These are phyloP conservation scores for Ameiurus melas DNA, from an alignment of 2,113 vertebrate species.

Conservation along the genomic window DNA sequence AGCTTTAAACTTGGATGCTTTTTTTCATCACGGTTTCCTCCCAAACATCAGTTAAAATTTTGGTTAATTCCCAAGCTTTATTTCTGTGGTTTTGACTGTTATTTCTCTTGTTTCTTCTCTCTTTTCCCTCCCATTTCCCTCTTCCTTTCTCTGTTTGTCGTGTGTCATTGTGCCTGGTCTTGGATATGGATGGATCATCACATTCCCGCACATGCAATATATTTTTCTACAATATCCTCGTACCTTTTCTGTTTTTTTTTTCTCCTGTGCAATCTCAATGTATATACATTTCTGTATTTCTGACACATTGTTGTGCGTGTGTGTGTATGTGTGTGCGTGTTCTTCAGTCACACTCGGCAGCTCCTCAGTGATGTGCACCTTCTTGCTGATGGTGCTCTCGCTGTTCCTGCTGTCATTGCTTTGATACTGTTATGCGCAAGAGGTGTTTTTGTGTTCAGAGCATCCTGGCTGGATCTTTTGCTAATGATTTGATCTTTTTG, in stretches of 20 bases:
- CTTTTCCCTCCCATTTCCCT: conserved; percentile 64
- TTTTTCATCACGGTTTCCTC: conserved; percentile 49
- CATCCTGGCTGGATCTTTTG: conserved; percentile 51
- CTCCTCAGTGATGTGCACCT: conserved; percentile 82
- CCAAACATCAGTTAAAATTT: conserved; percentile 67
- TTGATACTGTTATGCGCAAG: conserved; percentile 73
- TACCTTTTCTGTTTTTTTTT: conserved; percentile 58
- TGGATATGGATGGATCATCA: conserved; percentile 82
- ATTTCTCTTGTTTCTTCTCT: conserved; percentile 79
- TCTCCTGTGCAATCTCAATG: conserved; percentile 19
- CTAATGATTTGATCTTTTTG: conserved; percentile 36
- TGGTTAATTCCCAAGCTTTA: conserved; percentile 74
- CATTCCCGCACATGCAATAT: conserved; percentile 59
- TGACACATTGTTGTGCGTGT: conserved; percentile 58
- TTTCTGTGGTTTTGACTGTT: conserved; percentile 83
- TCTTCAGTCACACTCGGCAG: conserved; percentile 85
- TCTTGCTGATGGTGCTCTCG: conserved; percentile 86
- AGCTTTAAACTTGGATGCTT: conserved; percentile 36
- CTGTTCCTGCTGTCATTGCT: conserved; percentile 83
- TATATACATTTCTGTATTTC: conserved; percentile 58
- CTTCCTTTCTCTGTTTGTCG: conserved; percentile 54
- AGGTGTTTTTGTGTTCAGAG: conserved; percentile 54
- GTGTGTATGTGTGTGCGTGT: conserved; percentile 8
- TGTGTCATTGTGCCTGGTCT: conserved; percentile 76
- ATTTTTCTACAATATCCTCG: conserved; percentile 47